Conservation (phyloP, 2,888 invertebrate species). For the Stenolophus ochropezus region DNA sequence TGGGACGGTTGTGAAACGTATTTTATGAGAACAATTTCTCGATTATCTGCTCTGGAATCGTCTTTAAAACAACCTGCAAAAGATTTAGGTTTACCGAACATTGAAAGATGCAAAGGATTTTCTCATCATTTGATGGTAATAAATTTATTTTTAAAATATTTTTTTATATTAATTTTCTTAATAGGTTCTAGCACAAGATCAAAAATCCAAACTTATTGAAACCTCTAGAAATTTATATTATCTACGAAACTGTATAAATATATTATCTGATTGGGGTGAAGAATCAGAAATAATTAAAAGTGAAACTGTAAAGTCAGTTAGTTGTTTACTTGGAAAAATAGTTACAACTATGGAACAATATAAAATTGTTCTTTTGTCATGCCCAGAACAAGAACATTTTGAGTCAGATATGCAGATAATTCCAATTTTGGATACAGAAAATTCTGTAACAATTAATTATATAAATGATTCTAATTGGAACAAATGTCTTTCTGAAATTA, state of each 20-base stretch:
- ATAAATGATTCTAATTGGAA: slow-evolving; percentile 68
- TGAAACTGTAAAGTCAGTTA: slow-evolving; percentile 72
- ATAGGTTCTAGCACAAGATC: slow-evolving; percentile 79
- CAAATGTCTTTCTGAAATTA: slow-evolving; percentile 59
- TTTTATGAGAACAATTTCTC: slow-evolving; percentile 82
- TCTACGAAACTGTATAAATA: slow-evolving; percentile 74
- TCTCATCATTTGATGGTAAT: slow-evolving; percentile 84
- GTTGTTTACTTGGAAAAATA: slow-evolving; percentile 74
- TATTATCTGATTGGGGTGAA: slow-evolving; percentile 68
- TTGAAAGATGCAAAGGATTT: slow-evolving; percentile 91
- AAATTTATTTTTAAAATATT: slow-evolving; percentile 28
- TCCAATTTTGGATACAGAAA: slow-evolving; percentile 66
- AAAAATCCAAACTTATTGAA: slow-evolving; percentile 79
- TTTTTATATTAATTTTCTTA: slow-evolving; percentile 66
- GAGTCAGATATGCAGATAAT: slow-evolving; percentile 65
- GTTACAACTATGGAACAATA: slow-evolving; percentile 81
- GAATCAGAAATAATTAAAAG: slow-evolving; percentile 65
- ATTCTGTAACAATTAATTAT: slow-evolving; percentile 65
- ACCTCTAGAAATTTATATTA: slow-evolving; percentile 77
- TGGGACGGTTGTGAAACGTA: slow-evolving; percentile 86
- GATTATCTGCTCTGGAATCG: slow-evolving; percentile 79
- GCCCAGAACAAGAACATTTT: slow-evolving; percentile 73
- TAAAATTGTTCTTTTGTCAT: slow-evolving; percentile 79
- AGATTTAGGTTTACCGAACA: slow-evolving; percentile 87
- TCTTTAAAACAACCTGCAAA: slow-evolving; percentile 81